Evolutionary conservation across 2,113 vertebrate genomes (phyloP), one percentile per base, ranked within the genome.

Genomic region (Phaetusa simplex): DNA sequence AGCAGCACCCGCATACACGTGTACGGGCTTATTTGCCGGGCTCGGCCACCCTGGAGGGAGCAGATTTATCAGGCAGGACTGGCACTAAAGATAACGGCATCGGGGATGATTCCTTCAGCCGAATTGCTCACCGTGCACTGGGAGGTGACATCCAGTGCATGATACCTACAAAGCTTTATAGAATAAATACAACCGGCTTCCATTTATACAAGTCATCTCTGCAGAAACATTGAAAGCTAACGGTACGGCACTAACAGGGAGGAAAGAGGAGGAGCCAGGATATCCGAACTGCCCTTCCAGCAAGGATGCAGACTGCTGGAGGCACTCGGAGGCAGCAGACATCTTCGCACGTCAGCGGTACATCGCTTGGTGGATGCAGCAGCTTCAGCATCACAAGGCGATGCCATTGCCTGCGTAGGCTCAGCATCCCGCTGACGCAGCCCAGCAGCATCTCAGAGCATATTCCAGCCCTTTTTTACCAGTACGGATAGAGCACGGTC

Each of bases 401-500:
- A 42, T 34, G 11, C 17, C 5, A 1, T 4, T 27, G 16, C 50
- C 65, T 9, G 11, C 3, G 6, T 2, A 12, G 52, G 78, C 32
- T 67, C 50, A 26, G 58, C 70, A 8, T 40, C 82, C 50, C 5
- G 2, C 69, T 40, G 62, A 19, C 43, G 23, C 58, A 47, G 52
- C 50, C 59, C 59, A 12, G 7, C 69, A 53, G 43, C 43, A 5
- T 36, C 65, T 40, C 43, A 9, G 30, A 20, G 40, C 22, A 3
- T 14, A 18, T 6, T 29, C 64, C 70, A 55, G 77, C 52, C 56
- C 49, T 24, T 1, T 12, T 7, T 29, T 11, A 19, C 19, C 34
- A 2, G 4, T 1, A 10, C 18, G 56, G 56, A 10, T 5, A 23
- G 55, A 0, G 14, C 18, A 4, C 4, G 0, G 59, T n/a, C 49